phyloP scores from a whole-genome alignment of 1,140 invertebrate species.

The Bombus pyrosoma region DNA sequence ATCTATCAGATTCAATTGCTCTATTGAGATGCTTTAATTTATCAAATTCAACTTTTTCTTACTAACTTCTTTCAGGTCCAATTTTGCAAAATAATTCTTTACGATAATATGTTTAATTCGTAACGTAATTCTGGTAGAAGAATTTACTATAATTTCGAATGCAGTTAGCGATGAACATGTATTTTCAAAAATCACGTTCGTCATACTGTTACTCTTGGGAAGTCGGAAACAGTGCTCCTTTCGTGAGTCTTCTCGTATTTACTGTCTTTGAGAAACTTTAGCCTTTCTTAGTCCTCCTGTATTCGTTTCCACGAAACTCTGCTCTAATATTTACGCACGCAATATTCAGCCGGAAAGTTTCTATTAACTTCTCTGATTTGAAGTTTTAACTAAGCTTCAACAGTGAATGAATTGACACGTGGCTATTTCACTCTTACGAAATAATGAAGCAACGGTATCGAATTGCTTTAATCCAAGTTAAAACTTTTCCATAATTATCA shows the following conservation, averaged over 20 bases:
- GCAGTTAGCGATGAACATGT: background rate
- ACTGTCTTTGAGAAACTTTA: constrained; percentile 15
- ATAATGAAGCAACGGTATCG: constrained; percentile 6
- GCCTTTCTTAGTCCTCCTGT: background rate
- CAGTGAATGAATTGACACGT: constrained; percentile 35
- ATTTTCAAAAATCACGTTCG: background rate
- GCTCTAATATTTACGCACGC: constrained; percentile 38
- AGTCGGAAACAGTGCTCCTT: background rate
- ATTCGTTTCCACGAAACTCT: constrained; percentile 15
- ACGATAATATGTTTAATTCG: background rate
- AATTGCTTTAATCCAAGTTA: background rate
- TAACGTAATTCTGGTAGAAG: background rate
- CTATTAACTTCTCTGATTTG: constrained; percentile 37
- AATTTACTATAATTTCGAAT: background rate
- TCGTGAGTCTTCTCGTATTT: background rate
- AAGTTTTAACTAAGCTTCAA: constrained; percentile 29
- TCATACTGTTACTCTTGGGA: background rate
- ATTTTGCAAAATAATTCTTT: background rate
- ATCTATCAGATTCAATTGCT: background rate
- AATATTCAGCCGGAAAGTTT: constrained; percentile 31
- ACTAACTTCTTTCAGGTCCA: background rate
- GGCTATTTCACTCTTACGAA: constrained; percentile 12
- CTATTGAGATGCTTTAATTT: background rate
- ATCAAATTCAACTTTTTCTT: background rate
- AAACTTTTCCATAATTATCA: background rate